A percentile compares a stretch with the other conserved stretches of the same genome.
Conservation (phyloP, 2,888 invertebrate genomes). For the Leucophenga maculata region DNA sequence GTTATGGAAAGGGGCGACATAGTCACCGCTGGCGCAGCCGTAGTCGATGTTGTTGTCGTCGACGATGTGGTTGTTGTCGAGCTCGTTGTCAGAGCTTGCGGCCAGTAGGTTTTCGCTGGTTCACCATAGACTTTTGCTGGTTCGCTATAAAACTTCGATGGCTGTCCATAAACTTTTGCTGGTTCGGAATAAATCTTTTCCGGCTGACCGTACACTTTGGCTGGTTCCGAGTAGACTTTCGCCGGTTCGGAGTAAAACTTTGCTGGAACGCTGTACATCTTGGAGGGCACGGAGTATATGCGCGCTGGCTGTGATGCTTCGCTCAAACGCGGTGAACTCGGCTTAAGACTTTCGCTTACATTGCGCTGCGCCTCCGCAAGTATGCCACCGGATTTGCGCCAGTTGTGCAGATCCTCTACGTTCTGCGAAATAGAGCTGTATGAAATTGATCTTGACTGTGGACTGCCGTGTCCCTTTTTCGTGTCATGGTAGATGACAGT, state of each 20-base stretch:
- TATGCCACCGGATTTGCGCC: slow-evolving; percentile 61
- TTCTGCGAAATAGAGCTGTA: slow-evolving; percentile 74
- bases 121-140: slow-evolving; percentile 76
- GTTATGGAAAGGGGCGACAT: slow-evolving; percentile 48
- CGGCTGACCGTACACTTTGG: slow-evolving; percentile 74
- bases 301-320: slow-evolving; percentile 75
- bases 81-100: slow-evolving; percentile 56
- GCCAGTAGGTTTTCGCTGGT: slow-evolving; percentile 75
- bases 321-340: slow-evolving; percentile 43
- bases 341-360: slow-evolving; percentile 67
- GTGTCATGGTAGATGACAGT: slow-evolving; percentile 74
- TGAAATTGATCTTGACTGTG: slow-evolving; percentile 74
- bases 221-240: slow-evolving; percentile 76
- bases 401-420: slow-evolving; percentile 63
- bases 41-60: slow-evolving; percentile 42
- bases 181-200: slow-evolving; percentile 74
- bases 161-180: slow-evolving; percentile 75
- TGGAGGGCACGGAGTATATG: slow-evolving; percentile 73
- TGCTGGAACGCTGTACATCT: slow-evolving; percentile 73
- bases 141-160: slow-evolving; percentile 76
- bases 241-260: slow-evolving; percentile 77
- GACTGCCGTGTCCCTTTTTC: slow-evolving; percentile 61
- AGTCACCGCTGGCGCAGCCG: slow-evolving; percentile 39
- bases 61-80: slow-evolving; percentile 24
- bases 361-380: slow-evolving; percentile 67